phyloP scores from a whole-genome alignment of 1,140 invertebrate species.

The Zeugodacus cucurbitae region DNA sequence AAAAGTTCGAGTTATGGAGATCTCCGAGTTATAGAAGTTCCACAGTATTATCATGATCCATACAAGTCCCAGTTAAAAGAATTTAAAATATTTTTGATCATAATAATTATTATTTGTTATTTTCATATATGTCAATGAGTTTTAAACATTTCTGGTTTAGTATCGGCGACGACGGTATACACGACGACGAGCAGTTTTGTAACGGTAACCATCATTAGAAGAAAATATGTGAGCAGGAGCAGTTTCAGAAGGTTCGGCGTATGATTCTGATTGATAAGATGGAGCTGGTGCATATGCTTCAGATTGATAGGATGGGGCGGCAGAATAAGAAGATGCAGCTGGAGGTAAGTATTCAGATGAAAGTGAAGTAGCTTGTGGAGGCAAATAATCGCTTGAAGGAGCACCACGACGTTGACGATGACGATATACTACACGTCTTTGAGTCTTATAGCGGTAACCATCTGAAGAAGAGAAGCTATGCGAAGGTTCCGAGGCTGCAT shows the following conservation, averaged over 20 bases:
- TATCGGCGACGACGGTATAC: constrained; percentile 13
- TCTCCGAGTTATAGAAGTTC: too few relatives aligned
- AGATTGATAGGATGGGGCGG: neutral
- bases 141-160: neutral
- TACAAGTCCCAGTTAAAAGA: too few relatives aligned
- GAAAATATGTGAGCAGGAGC: constrained; percentile 29
- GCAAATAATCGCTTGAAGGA: constrained; percentile 52
- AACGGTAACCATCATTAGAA: constrained; percentile 52
- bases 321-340: constrained; percentile 27
- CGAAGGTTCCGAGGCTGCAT: constrained; percentile 51
- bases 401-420: constrained; percentile 57
- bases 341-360: neutral
- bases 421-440: constrained; percentile 50
- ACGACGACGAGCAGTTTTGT: constrained; percentile 52
- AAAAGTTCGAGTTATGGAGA: too few relatives aligned
- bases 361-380: constrained; percentile 47
- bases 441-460: constrained; percentile 62
- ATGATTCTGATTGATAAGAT: neutral
- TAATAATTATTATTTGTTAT: too few relatives aligned
- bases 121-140: too few relatives aligned
- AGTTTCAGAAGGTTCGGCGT: constrained; percentile 11
- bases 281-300: neutral
- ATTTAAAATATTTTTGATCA: too few relatives aligned
- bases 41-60: too few relatives aligned
- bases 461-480: constrained; percentile 56